Conservation (phyloP, 2,113 vertebrate species). For the Callorhinus ursinus region DNA sequence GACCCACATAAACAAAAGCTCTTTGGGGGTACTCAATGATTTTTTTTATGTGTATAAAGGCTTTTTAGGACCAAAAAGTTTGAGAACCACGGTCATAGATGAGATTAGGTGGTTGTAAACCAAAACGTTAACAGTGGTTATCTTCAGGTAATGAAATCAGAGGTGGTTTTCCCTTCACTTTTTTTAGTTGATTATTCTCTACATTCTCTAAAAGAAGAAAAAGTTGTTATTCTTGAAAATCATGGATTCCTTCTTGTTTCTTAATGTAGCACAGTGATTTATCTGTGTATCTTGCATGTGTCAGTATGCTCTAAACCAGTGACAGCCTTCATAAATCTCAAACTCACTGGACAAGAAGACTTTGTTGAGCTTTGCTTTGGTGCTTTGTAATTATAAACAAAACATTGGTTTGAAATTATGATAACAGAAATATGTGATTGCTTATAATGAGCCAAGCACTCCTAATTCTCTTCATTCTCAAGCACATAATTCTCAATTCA, state of each 20-base stretch:
- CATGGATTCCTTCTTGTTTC: neutral
- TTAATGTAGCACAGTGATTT: neutral
- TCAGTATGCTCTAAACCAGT: neutral
- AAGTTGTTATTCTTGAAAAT: neutral
- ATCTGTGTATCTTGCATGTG: too few species aligned
- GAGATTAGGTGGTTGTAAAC: neutral
- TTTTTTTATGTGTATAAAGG: slow-evolving; percentile 1
- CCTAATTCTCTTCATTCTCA: neutral
- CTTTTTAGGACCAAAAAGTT: neutral
- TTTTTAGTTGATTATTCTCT: neutral
- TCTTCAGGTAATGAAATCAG: neutral
- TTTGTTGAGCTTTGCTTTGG: neutral
- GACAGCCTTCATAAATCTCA: neutral
- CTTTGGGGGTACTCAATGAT: neutral
- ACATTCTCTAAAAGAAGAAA: neutral
- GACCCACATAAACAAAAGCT: neutral
- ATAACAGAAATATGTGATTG: neutral
- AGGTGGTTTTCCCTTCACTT: neutral
- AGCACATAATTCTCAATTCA: neutral
- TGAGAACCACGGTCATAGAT: neutral
- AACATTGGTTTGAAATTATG: neutral
- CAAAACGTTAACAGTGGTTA: neutral
- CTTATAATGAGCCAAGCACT: neutral
- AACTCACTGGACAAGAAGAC: neutral
- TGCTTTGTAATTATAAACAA: neutral